phyloP scores from a whole-genome alignment of 2,888 invertebrate genomes.

The Trissolcus brochymenae region DNA sequence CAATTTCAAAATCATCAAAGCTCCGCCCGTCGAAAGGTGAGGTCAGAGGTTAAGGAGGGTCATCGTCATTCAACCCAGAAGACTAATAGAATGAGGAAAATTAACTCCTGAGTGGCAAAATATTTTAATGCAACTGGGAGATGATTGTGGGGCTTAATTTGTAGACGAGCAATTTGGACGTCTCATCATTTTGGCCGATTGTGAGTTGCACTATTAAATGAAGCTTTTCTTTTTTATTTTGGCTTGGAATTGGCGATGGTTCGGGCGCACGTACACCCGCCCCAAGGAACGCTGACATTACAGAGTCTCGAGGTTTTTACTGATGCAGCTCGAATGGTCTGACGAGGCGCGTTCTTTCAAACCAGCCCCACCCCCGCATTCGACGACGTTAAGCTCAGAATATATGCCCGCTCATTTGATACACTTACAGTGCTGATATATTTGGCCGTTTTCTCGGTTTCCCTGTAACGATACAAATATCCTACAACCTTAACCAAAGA shows the following conservation, averaged over 20 bases:
- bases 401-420: constrained; percentile 51
- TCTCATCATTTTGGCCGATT: constrained; percentile 29
- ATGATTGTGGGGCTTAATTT: background rate
- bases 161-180: constrained; percentile 29
- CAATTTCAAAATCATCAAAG: too few relatives aligned
- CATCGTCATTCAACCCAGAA: too few relatives aligned
- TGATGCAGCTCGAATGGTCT: constrained; percentile 56
- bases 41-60: too few relatives aligned
- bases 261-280: constrained; percentile 8
- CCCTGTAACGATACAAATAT: constrained; percentile 50
- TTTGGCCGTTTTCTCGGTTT: constrained; percentile 18
- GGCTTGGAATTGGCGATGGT: constrained; percentile 24
- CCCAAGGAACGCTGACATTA: constrained; percentile 50
- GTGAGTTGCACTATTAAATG: constrained; percentile 40
- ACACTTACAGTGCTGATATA: constrained; percentile 49
- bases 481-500: constrained; percentile 42
- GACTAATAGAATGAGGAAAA: too few relatives aligned
- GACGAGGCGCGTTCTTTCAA: constrained; percentile 51
- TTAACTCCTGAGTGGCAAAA: too few relatives aligned
- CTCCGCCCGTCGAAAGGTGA: too few relatives aligned
- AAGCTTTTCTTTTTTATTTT: constrained; percentile 41
- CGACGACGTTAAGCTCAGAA: constrained; percentile 43
- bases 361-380: constrained; percentile 50
- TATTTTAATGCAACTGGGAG: too few relatives aligned
- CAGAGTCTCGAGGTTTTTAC: constrained; percentile 30